Conservation (phyloP, 2,797 vertebrate genomes). For the Pseudocheirus occidentalis region DNA sequence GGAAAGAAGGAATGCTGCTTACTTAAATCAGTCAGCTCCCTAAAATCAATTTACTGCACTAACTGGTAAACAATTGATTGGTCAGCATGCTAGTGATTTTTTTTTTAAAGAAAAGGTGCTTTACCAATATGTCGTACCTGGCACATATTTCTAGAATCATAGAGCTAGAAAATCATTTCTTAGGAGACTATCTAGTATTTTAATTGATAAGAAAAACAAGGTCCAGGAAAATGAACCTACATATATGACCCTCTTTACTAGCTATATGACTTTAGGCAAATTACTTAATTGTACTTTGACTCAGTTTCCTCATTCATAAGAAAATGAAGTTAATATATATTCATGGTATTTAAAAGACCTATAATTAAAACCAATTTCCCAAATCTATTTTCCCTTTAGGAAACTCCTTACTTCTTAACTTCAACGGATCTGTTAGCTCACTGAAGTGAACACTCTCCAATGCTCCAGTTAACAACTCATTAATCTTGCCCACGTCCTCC, state of each 20-base stretch:
- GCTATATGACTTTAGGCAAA: not conserved
- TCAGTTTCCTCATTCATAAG: not conserved
- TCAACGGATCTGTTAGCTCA: not conserved
- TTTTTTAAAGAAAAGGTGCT: constrained; percentile 2
- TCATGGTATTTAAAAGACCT: not conserved
- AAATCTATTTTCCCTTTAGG: not conserved
- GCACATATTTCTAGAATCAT: constrained; percentile 10
- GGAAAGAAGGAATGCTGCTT: not conserved
- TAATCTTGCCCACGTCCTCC: not conserved
- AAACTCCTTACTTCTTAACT: not conserved
- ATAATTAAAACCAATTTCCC: not conserved
- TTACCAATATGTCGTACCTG: constrained; percentile 31
- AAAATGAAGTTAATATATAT: not conserved
- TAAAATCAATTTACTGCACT: not conserved
- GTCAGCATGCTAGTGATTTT: not conserved
- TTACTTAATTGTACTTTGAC: not conserved
- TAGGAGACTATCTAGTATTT: not conserved
- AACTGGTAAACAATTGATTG: not conserved
- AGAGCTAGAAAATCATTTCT: not conserved
- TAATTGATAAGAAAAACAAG: not conserved
- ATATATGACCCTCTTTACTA: not conserved
- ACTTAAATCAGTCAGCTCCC: constrained; percentile 36
- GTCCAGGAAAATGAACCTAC: not conserved
- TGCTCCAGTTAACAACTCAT: not conserved
- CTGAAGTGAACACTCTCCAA: not conserved